Percentiles rank a stretch among this genome's conserved stretches.
These are phyloP conservation scores for Chrysopa pallens DNA, from an alignment of 1,140 invertebrate species.

Conservation along the genomic window DNA sequence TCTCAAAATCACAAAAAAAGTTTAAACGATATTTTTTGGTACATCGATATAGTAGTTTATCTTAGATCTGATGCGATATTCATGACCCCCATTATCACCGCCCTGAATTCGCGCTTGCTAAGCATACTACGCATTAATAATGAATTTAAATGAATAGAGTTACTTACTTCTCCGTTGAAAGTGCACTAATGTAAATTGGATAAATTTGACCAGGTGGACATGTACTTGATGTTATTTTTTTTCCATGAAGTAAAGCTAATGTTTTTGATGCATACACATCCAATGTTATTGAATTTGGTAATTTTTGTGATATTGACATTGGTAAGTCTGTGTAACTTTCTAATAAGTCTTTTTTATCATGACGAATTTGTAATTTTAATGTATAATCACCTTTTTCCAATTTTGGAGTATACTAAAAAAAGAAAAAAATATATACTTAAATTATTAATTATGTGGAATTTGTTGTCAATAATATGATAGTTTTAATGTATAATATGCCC, in stretches of 20 bases:
- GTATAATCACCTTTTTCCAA: constrained; percentile 92
- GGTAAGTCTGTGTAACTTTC: constrained; percentile 68
- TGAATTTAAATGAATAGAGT: too few relatives aligned
- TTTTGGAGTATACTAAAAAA: constrained; percentile 63
- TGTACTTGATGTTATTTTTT: constrained; percentile 48
- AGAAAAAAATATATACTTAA: too few relatives aligned
- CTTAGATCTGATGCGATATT: too few relatives aligned
- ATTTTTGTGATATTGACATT: constrained; percentile 57
- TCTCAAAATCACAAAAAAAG: too few relatives aligned
- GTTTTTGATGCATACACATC: constrained; percentile 47
- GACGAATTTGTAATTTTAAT: constrained; percentile 68
- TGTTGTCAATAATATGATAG: too few relatives aligned
- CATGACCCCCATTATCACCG: too few relatives aligned
- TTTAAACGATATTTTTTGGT: too few relatives aligned
- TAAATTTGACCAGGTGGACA: constrained; percentile 39
- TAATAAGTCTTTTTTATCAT: constrained; percentile 73
- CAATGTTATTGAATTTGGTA: constrained; percentile 46
- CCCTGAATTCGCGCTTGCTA: too few relatives aligned
- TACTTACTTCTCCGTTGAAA: constrained; percentile 54
- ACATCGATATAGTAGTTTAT: too few relatives aligned
- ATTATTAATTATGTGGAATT: too few relatives aligned
- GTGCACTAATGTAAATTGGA: constrained; percentile 58
- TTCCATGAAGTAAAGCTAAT: constrained; percentile 49
- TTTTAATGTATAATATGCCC: too few relatives aligned
- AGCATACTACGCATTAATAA: too few relatives aligned